Evolutionary conservation across 2,888 invertebrate genomes (phyloP), one percentile per base, ranked within the genome.

Genomic region (Polydrusus tereticollis): DNA sequence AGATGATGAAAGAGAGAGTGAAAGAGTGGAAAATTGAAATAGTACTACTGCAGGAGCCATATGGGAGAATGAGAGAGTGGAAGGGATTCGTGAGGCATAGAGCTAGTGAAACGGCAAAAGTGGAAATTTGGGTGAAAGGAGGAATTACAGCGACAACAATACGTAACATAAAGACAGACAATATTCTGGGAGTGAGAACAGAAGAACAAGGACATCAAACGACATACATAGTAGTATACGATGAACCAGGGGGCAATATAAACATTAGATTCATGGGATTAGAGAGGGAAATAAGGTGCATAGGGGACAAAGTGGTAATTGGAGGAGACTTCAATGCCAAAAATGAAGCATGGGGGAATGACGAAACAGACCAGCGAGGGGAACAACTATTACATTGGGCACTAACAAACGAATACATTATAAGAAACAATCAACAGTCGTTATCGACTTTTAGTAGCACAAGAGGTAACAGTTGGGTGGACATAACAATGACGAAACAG

Each of bases 311-410:
- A n/a, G 5, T n/a, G 0, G 43, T 77, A 16, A 29, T 77, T 1
- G 73, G 62, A 8, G 76, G 75, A 5, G 77, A 77, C 41, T 36
- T 72, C 8, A 77, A 77, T 38, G 77, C 70, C 0, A 74, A 76
- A 21, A 38, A 74, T 26, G 55, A 43, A 20, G 60, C 23, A 2
- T 78, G 76, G 75, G 77, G 76, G 4, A 72, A 68, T 10, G 14
- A 45, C 0, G 33, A 20, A 6, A 72, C 57, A 2, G 77, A 76
- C 21, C 43, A 12, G n/a, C 72, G 75, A 59, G 78, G 76, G 7
- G 47, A 59, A 47, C 1, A 38, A 8, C 38, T 38, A 4, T 38
- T 38, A 2, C 1, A 14, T 2, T 38, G 38, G 38, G 14, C 38
- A 12, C 1, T 38, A 2, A 3, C 12, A 38, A 1, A n/a, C 2